These are phyloP conservation scores for Steinernema khuongi DNA, from an alignment of 1,140 invertebrate species.

Conservation along the genomic window DNA sequence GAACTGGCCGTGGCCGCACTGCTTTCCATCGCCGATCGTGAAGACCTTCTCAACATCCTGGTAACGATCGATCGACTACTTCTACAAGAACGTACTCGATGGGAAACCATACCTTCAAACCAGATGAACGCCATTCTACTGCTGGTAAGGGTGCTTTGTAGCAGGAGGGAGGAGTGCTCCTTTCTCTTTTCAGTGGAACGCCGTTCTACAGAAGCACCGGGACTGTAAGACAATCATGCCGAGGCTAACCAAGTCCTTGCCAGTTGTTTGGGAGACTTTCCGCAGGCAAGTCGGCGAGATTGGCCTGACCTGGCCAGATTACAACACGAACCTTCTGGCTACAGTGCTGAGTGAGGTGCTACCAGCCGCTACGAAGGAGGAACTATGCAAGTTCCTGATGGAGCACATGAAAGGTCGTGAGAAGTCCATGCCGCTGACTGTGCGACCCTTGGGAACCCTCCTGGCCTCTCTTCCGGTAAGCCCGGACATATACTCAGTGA, in stretches of 20 bases:
- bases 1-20: slow-evolving; percentile 17
- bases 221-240: no score
- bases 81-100: no score
- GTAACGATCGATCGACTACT: no score
- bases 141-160: background rate
- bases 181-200: background rate
- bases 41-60: slow-evolving; percentile 18
- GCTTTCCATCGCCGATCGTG: slow-evolving; percentile 12
- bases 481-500: background rate
- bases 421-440: no score
- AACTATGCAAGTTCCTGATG: no score
- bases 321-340: background rate
- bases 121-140: slow-evolving; percentile 15
- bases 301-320: background rate
- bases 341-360: background rate
- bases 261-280: no score
- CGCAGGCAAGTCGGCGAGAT: no score
- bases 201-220: background rate
- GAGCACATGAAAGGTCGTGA: no score
- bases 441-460: background rate
- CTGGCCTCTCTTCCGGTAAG: background rate
- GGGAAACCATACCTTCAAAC: background rate
- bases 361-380: background rate
- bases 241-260: no score
- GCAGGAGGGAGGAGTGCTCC: background rate